These are phyloP conservation scores for Poeciliopsis occidentalis DNA, from an alignment of 2,113 vertebrate genomes.

Conservation along the genomic window DNA sequence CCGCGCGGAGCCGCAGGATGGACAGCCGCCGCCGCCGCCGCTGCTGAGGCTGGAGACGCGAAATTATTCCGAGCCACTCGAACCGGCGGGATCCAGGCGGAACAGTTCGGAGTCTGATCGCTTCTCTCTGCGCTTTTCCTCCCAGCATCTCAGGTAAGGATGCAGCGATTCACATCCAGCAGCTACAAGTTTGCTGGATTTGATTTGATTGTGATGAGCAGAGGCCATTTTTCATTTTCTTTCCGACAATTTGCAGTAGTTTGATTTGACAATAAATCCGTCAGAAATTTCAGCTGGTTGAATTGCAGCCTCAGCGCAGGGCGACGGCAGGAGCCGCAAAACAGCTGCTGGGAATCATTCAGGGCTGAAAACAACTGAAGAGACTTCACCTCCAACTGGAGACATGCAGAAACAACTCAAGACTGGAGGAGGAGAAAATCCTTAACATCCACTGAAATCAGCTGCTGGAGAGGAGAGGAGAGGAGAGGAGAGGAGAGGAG, in stretches of 20 bases:
- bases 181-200: constrained; percentile 55
- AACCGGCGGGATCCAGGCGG: constrained; percentile 51
- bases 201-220: constrained; percentile 12
- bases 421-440: background rate
- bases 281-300: background rate
- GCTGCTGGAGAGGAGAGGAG: constrained; percentile 19
- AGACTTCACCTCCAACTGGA: constrained; percentile 21
- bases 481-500: too few species aligned
- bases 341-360: constrained; percentile 35
- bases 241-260: background rate
- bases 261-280: background rate
- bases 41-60: constrained; percentile 52
- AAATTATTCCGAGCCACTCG: constrained; percentile 30
- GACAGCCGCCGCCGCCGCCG: constrained; percentile 60
- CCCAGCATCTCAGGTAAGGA: constrained; percentile 75
- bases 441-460: constrained; percentile 52
- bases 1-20: constrained; percentile 69
- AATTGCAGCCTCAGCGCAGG: constrained; percentile 46
- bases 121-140: constrained; percentile 48
- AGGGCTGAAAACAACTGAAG: background rate
- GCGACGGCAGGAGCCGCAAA: constrained; percentile 54
- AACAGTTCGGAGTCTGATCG: constrained; percentile 54
- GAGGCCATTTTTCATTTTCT: background rate
- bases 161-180: background rate
- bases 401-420: constrained; percentile 15